Evolutionary conservation across 2,797 vertebrate species (phyloP), one percentile per base, ranked within the genome.

Genomic region (Malacoctenus gilli): DNA sequence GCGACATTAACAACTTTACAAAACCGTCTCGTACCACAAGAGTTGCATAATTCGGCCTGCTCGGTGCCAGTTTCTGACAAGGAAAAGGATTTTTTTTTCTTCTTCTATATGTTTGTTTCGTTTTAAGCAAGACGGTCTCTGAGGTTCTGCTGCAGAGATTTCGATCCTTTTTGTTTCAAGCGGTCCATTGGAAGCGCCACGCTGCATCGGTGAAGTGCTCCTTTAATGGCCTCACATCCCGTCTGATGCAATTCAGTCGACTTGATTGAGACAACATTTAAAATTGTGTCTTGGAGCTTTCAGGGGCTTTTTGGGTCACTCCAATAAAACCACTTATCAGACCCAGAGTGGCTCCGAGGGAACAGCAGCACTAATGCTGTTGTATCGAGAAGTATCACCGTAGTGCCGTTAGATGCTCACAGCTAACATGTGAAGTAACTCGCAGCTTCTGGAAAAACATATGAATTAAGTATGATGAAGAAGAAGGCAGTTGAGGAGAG

Each of bases 381-480:
- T 28, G 69, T 52, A 46, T 64, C 49, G 49, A 43, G 40, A 62
- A 30, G 18, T 55, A 68, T 77, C 68, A 47, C 49, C 28, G 49
- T n/a, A n/a, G n/a, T 18, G 67, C 66, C 44, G 47, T 36, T 51
- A 35, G 48, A 52, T 61, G 39, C 51, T 63, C 59, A 36, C 43
- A 25, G 71, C 50, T 13, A 44, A 72, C 80, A 82, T 55, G 71
- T 77, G 54, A 82, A 80, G 79, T 70, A 72, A 68, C 69, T 77
- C 59, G 25, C 70, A 40, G 57, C 63, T 64, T 72, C 49, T 43
- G 54, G 54, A 73, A 83, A 72, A 66, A 55, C 31, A 8, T 54
- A 87, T 90, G 76, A 87, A 90, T 89, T 75, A 89, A 83, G 63
- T 35, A 89, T 87, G 85, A 75, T 36, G 31, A 54, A 64, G 59